Conservation (phyloP, 2,888 invertebrate species). For the Caenorhabditis angaria region DNA sequence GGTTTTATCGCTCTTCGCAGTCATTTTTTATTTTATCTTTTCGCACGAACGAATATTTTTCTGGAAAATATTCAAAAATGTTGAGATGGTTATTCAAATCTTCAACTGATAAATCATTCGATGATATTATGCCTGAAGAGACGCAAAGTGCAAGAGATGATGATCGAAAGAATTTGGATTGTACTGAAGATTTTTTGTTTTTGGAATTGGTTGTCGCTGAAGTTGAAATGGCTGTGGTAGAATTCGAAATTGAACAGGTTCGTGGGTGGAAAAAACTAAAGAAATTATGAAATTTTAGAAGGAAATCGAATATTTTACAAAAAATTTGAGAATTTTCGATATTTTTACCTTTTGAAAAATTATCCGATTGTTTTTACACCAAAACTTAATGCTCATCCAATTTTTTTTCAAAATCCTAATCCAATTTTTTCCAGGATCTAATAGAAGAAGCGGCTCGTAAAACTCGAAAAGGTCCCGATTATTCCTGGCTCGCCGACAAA, state of each 20-base stretch:
- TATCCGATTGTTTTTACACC: neutral
- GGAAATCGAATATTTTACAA: neutral
- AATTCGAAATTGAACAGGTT: slow-evolving; percentile 21
- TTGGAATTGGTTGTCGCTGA: slow-evolving; percentile 36
- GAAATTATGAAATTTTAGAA: neutral
- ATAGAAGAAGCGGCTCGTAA: slow-evolving; percentile 22
- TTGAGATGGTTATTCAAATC: slow-evolving; percentile 29
- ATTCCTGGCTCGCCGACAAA: slow-evolving; percentile 38
- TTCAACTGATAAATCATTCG: slow-evolving; percentile 13
- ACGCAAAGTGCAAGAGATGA: slow-evolving; percentile 39
- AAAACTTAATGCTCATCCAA: neutral
- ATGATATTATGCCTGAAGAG: slow-evolving; percentile 20
- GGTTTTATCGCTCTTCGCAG: slow-evolving; percentile 1
- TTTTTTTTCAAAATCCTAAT: too few relatives aligned
- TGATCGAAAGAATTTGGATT: slow-evolving; percentile 22
- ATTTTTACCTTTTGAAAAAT: neutral
- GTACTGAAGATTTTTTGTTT: slow-evolving; percentile 23
- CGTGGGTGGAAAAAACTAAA: neutral
- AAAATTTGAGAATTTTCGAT: too few relatives aligned
- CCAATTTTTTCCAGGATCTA: neutral
- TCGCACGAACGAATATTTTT: too few relatives aligned
- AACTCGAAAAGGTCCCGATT: slow-evolving; percentile 30
- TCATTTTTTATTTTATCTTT: too few relatives aligned
- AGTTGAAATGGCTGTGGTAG: slow-evolving; percentile 29
- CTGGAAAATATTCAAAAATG: slow-evolving; percentile 18